A percentile compares a stretch with the other conserved stretches of the same genome.
These are phyloP conservation scores for Orientallactaga bullata DNA, from an alignment of 2,113 vertebrate genomes.

Conservation along the genomic window DNA sequence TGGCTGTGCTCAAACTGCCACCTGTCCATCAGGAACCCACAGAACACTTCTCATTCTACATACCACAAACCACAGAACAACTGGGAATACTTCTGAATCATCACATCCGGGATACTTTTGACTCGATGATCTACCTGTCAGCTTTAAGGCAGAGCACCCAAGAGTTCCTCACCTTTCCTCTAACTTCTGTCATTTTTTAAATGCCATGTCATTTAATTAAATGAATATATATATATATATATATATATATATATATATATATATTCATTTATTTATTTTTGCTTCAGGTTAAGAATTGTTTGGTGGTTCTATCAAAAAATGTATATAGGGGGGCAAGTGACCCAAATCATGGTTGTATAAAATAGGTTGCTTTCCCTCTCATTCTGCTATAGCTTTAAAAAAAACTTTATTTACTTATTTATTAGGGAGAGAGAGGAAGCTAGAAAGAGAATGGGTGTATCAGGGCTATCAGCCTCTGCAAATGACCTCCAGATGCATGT, in stretches of 20 bases:
- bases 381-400: neutral
- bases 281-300: slow-evolving; percentile 3
- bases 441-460: too few relatives aligned
- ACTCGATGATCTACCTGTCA: neutral
- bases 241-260: too few relatives aligned
- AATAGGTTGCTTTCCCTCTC: slow-evolving; percentile 15
- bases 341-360: slow-evolving; percentile 9
- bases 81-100: neutral
- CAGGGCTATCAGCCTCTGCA: too few relatives aligned
- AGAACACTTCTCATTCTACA: slow-evolving; percentile 30
- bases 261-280: too few relatives aligned
- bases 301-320: slow-evolving; percentile 46
- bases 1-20: slow-evolving; percentile 11
- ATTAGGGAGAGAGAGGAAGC: too few relatives aligned
- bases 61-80: slow-evolving; percentile 1
- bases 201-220: slow-evolving; percentile 6
- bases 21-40: slow-evolving; percentile 44
- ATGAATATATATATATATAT: too few relatives aligned
- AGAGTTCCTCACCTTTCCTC: neutral
- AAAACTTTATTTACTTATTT: too few relatives aligned
- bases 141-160: too few relatives aligned
- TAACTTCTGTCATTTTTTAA: neutral
- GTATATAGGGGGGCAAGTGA: neutral
- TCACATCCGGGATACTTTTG: neutral
- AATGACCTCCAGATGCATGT: too few relatives aligned